A percentile compares a stretch with the other conserved stretches of the same genome.
These are phyloP conservation scores for Eupleurogrammus muticus DNA, from an alignment of 2,797 vertebrate genomes.

Conservation along the genomic window DNA sequence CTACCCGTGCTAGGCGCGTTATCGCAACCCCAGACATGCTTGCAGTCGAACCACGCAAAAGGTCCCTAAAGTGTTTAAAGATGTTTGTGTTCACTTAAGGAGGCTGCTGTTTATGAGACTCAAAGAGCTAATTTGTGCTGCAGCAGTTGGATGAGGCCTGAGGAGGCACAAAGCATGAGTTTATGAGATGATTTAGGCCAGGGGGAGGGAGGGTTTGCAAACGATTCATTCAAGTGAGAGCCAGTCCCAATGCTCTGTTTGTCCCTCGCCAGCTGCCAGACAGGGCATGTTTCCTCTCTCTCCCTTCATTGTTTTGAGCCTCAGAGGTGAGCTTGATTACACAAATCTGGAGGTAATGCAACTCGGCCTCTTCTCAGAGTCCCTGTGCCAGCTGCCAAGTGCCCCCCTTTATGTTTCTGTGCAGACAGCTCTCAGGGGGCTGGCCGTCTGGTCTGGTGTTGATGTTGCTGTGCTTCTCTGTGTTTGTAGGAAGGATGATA, in stretches of 20 bases:
- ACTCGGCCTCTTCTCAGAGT: constrained; percentile 59
- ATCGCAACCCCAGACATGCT: constrained; percentile 57
- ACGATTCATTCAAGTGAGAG: constrained; percentile 62
- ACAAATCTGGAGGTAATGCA: constrained; percentile 79
- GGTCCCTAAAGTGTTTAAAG: constrained; percentile 74
- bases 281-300: constrained; percentile 66
- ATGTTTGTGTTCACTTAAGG: constrained; percentile 69
- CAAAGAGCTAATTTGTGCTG: constrained; percentile 68
- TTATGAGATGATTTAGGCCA: constrained; percentile 71
- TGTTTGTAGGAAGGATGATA: constrained; percentile 96
- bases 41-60: constrained; percentile 65
- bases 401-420: constrained; percentile 62
- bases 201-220: constrained; percentile 47
- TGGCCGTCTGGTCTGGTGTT: constrained; percentile 64
- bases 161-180: constrained; percentile 66
- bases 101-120: constrained; percentile 71
- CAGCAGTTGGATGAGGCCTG: constrained; percentile 61
- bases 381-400: constrained; percentile 70
- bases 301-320: constrained; percentile 68
- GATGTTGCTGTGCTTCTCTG: constrained; percentile 69
- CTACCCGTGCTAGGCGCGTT: constrained; percentile 47
- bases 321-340: constrained; percentile 81
- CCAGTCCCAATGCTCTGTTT: constrained; percentile 65
- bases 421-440: constrained; percentile 58
- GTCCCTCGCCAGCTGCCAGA: constrained; percentile 74